These are phyloP conservation scores for Cichladusa arquata DNA, from an alignment of 2,113 vertebrate genomes.

Conservation along the genomic window DNA sequence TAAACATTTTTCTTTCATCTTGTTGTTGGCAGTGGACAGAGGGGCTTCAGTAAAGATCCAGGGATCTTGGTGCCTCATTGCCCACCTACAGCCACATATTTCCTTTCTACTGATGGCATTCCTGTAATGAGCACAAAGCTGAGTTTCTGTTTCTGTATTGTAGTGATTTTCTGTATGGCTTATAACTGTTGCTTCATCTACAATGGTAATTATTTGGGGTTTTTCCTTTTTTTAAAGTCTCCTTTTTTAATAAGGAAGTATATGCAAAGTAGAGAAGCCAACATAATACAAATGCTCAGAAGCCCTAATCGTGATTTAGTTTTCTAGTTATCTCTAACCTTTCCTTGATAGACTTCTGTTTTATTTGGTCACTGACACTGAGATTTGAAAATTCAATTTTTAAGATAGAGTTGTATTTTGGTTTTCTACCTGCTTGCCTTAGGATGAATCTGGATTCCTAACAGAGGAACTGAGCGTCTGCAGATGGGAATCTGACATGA, in stretches of 20 bases:
- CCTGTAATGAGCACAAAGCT: neutral
- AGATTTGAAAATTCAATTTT: neutral
- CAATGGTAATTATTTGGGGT: neutral
- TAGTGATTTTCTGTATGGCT: neutral
- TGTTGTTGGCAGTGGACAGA: neutral
- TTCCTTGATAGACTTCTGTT: neutral
- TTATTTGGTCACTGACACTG: neutral
- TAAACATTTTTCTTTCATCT: neutral
- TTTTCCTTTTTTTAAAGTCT: neutral
- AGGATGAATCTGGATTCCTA: neutral
- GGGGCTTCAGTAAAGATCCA: neutral
- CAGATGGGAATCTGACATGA: neutral
- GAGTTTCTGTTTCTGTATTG: neutral
- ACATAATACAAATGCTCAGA: neutral
- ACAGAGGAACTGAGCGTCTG: neutral
- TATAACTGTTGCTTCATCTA: neutral
- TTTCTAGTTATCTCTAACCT: neutral
- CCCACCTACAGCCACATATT: accelerated
- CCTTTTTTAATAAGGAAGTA: neutral
- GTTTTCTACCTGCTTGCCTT: neutral
- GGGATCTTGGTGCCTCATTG: neutral
- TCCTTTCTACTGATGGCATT: neutral
- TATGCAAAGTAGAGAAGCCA: neutral
- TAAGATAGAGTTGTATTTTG: neutral
- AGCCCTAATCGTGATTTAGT: neutral